These are phyloP conservation scores for Hemicrepidius hirtus DNA, from an alignment of 2,888 invertebrate species.

Conservation along the genomic window DNA sequence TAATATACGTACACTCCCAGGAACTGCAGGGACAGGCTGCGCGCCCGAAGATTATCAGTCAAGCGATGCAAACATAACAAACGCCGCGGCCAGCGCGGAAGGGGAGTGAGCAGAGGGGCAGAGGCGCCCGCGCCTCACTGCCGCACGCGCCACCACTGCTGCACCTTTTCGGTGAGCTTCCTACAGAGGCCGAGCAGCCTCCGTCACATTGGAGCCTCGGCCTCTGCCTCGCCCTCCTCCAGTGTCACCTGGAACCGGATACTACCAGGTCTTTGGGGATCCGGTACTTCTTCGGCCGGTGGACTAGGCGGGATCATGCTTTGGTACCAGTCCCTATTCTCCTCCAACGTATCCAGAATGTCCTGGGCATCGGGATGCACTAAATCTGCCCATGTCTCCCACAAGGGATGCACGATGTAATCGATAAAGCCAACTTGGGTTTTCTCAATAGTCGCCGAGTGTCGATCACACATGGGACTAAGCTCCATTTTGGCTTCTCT, in stretches of 20 bases:
- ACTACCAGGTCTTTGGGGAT: constrained; percentile 72
- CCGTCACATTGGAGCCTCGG: constrained; percentile 91
- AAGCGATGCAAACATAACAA: constrained; percentile 69
- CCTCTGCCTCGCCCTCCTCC: constrained; percentile 84
- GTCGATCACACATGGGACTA: constrained; percentile 99
- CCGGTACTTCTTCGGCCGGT: constrained; percentile 81
- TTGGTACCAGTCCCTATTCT: constrained; percentile 93
- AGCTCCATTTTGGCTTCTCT: constrained; percentile 96
- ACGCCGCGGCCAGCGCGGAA: constrained; percentile 71
- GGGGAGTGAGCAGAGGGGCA: constrained; percentile 60
- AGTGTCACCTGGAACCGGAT: constrained; percentile 86
- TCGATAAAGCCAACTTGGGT: constrained; percentile 99
- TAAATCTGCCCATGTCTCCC: constrained; percentile 99
- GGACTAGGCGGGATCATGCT: constrained; percentile 97
- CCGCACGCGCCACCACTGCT: constrained; percentile 92
- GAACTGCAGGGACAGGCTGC: constrained; percentile 65
- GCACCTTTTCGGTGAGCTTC: constrained; percentile 92
- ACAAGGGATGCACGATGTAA: constrained; percentile 99
- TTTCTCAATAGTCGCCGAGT: constrained; percentile 97
- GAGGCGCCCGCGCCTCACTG: constrained; percentile 71
- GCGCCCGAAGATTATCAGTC: constrained; percentile 68
- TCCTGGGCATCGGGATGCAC: constrained; percentile 99
- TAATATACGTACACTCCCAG: constrained; percentile 64
- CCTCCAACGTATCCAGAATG: constrained; percentile 97
- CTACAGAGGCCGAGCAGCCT: constrained; percentile 93